These are phyloP conservation scores for Cydia strobilella DNA, from an alignment of 1,140 invertebrate species.

Conservation along the genomic window DNA sequence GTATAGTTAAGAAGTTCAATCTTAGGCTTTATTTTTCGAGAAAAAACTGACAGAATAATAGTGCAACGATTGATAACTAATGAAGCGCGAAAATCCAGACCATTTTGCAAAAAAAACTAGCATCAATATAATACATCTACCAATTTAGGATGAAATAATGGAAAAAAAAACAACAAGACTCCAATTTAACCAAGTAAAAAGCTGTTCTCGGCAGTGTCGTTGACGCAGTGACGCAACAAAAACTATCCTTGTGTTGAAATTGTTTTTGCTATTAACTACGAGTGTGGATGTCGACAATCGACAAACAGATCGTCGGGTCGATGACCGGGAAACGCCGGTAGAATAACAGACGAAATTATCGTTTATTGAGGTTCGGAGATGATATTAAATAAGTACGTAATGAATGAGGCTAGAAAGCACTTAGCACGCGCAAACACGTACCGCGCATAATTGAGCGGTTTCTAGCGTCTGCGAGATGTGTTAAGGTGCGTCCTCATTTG, in stretches of 20 bases:
- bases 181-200: neutral
- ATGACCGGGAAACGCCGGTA: slow-evolving; percentile 70
- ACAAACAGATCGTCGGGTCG: slow-evolving; percentile 59
- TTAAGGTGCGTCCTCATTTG: slow-evolving; percentile 7
- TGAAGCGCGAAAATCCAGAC: neutral
- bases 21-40: neutral
- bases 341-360: slow-evolving; percentile 55
- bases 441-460: slow-evolving; percentile 27
- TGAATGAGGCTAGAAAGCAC: slow-evolving; percentile 29
- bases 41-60: neutral
- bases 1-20: too few relatives aligned
- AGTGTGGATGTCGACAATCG: slow-evolving; percentile 32
- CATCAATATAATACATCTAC: neutral
- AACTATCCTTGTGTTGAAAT: slow-evolving; percentile 36
- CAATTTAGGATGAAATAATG: slow-evolving; percentile 6
- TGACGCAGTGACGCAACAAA: slow-evolving; percentile 12
- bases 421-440: slow-evolving; percentile 27
- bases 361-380: slow-evolving; percentile 42
- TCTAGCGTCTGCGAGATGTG: slow-evolving; percentile 13
- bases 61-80: neutral
- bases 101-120: neutral
- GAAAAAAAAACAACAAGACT: slow-evolving; percentile 15
- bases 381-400: slow-evolving; percentile 30
- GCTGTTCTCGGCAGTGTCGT: slow-evolving; percentile 8
- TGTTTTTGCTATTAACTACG: slow-evolving; percentile 43